Percentiles rank a stretch among this genome's conserved stretches.
Conservation (phyloP, 2,113 vertebrate species). For the Emydura subglobosa region DNA sequence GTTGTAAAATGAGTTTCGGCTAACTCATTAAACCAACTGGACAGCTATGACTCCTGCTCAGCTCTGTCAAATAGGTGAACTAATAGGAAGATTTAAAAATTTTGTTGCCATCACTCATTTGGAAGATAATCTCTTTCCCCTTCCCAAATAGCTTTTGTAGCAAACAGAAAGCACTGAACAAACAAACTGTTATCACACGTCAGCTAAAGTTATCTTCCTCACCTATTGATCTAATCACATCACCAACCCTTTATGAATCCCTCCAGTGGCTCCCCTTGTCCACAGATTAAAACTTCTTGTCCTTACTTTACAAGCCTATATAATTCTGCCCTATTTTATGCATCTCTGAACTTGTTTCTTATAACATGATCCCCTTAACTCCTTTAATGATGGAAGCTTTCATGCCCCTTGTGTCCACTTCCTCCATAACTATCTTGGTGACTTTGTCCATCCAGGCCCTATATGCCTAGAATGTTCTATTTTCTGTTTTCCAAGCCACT, state of each 20-base stretch:
- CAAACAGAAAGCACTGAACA: background rate
- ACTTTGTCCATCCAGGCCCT: background rate
- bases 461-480: background rate
- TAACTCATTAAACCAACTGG: background rate
- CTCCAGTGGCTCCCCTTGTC: background rate
- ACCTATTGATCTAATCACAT: background rate
- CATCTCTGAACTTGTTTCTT: too few species aligned
- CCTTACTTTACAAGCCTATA: background rate
- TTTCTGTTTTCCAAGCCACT: background rate
- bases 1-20: background rate
- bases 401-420: background rate
- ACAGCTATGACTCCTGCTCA: background rate
- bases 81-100: background rate
- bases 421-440: background rate
- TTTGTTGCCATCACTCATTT: background rate
- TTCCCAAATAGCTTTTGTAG: background rate
- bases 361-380: too few species aligned
- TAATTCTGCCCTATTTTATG: background rate
- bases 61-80: background rate
- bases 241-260: background rate
- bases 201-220: background rate
- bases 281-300: background rate
- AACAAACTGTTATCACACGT: background rate
- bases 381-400: too few species aligned
- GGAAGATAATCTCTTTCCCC: background rate